Conservation (phyloP, 2,113 vertebrate species). For the Mola mola region DNA sequence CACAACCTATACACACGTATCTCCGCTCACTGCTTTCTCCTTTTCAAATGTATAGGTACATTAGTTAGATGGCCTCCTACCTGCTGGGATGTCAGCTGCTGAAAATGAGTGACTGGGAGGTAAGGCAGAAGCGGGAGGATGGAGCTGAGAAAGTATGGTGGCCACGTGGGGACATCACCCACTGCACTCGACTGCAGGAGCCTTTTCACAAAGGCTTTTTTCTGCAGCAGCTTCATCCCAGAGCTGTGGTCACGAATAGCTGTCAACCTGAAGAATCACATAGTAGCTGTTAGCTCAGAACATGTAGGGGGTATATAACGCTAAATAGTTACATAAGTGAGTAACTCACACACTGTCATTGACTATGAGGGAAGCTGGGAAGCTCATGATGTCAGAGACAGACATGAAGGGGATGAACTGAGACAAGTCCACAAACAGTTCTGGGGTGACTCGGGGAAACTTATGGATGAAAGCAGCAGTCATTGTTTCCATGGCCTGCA, state of each 20-base stretch:
- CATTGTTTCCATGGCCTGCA: conserved; percentile 87
- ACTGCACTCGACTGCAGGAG: conserved; percentile 85
- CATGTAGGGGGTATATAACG: not conserved
- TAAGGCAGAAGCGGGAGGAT: conserved; percentile 86
- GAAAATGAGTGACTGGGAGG: conserved; percentile 86
- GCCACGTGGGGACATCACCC: conserved; percentile 87
- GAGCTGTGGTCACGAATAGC: conserved; percentile 87
- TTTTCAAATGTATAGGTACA: not conserved
- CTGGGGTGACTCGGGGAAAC: conserved; percentile 86
- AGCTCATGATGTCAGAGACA: conserved; percentile 87
- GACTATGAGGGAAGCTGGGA: conserved; percentile 86
- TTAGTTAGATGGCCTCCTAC: conserved; percentile 51
- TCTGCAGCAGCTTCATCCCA: conserved; percentile 87
- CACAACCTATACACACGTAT: too few species aligned
- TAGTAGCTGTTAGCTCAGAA: conserved; percentile 9
- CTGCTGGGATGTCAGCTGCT: conserved; percentile 88
- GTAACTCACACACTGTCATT: conserved; percentile 89
- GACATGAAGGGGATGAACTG: conserved; percentile 92
- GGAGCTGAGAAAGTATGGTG: conserved; percentile 84
- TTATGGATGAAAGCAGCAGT: conserved; percentile 87
- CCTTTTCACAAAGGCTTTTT: conserved; percentile 87
- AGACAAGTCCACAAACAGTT: conserved; percentile 89
- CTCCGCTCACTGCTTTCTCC: too few species aligned
- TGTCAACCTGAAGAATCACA: conserved; percentile 77
- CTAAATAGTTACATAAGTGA: not conserved